Conservation (phyloP, 2,797 vertebrate species). For the Choloepus didactylus region DNA sequence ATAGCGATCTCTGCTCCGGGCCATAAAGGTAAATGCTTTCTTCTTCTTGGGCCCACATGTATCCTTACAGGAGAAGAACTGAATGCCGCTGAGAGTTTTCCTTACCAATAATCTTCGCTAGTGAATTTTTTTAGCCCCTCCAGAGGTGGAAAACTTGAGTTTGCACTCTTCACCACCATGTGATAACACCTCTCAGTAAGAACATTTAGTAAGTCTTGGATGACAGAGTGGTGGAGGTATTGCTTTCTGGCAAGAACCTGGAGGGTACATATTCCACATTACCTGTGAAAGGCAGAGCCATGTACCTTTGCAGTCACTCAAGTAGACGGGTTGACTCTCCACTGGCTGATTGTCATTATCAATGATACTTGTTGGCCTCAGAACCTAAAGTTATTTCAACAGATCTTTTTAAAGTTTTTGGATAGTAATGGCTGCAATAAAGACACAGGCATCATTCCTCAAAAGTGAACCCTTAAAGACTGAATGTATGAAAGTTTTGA, state of each 20-base stretch:
- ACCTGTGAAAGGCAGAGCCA: background rate
- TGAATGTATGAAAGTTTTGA: conserved; percentile 39
- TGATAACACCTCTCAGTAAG: background rate
- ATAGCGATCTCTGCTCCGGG: conserved; percentile 92
- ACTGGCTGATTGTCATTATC: background rate
- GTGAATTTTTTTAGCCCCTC: conserved; percentile 1
- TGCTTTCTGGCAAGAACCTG: background rate
- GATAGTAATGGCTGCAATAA: background rate
- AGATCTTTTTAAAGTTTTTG: conserved; percentile 40
- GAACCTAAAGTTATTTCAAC: conserved; percentile 31
- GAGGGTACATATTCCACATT: background rate
- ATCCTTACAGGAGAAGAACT: conserved; percentile 28
- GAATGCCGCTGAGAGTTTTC: conserved; percentile 22
- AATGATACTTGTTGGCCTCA: background rate
- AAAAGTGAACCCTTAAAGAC: conserved; percentile 16
- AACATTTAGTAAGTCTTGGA: background rate
- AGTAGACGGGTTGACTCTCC: background rate
- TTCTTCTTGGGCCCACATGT: background rate
- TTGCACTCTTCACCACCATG: conserved; percentile 3
- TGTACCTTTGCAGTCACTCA: background rate
- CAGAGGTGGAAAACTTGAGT: background rate
- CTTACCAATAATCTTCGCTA: conserved; percentile 56
- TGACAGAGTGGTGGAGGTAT: background rate
- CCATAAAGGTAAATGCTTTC: conserved; percentile 93
- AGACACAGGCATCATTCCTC: background rate